phyloP scores from a whole-genome alignment of 1,140 invertebrate genomes.

The Chrysopa pallens region DNA sequence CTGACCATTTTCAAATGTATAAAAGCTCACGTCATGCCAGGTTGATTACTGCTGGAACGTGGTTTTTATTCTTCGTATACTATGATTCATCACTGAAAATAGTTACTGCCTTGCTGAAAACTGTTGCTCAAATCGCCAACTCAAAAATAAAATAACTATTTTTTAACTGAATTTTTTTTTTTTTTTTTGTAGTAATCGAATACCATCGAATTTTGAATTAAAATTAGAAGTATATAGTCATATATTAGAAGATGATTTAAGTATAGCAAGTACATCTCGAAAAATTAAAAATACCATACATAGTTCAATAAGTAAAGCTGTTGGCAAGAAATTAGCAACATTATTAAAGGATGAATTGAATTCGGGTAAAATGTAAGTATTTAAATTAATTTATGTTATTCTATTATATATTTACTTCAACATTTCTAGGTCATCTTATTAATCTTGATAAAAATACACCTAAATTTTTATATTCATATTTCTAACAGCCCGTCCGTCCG shows the following conservation, averaged over 20 bases:
- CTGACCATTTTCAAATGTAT: no score
- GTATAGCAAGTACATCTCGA: conserved; percentile 44
- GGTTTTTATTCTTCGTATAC: no score
- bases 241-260: conserved; percentile 46
- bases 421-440: conserved; percentile 3
- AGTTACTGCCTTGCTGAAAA: no score
- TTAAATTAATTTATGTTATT: neutral
- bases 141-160: no score
- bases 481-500: no score
- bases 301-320: conserved; percentile 45
- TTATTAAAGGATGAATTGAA: conserved; percentile 33
- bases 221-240: conserved; percentile 49
- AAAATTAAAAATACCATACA: conserved; percentile 51
- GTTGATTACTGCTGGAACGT: no score
- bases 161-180: neutral
- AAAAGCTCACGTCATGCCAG: no score
- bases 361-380: conserved; percentile 26
- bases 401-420: neutral
- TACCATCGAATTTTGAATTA: conserved; percentile 43
- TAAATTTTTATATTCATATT: no score
- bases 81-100: no score
- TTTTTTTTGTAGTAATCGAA: conserved; percentile 33
- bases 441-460: neutral
- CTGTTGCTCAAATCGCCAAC: no score
- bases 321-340: conserved; percentile 41